phyloP scores from a whole-genome alignment of 2,113 vertebrate species.

The Fulica atra region DNA sequence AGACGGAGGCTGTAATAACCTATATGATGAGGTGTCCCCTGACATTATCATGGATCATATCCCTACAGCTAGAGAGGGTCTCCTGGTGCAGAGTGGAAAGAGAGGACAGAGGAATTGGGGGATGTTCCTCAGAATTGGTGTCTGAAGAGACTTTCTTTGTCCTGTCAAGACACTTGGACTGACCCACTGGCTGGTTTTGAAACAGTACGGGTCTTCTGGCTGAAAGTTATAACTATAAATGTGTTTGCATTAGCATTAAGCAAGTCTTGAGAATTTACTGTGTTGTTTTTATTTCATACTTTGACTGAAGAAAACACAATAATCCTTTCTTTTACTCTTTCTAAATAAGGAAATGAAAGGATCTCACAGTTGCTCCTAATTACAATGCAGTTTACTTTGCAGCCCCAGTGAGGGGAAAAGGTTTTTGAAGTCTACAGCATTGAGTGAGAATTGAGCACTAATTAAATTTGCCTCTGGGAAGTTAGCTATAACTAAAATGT shows the following conservation, averaged over 20 bases:
- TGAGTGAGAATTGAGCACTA: background rate
- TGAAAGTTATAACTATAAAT: background rate
- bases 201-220: background rate
- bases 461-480: conserved; percentile 30
- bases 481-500: background rate
- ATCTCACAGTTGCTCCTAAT: background rate
- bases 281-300: background rate
- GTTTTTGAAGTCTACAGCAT: background rate
- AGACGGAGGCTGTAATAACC: background rate
- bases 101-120: background rate
- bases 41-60: background rate
- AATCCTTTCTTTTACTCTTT: background rate
- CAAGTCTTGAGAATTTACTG: background rate
- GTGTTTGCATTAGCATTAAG: background rate
- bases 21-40: background rate
- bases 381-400: background rate
- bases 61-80: background rate
- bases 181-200: background rate
- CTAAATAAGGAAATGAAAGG: background rate
- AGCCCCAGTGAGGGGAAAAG: background rate
- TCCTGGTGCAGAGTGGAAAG: background rate
- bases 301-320: background rate
- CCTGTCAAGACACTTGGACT: background rate
- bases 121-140: background rate
- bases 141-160: background rate